Conservation (phyloP, 2,888 invertebrate genomes). For the Hoplodrina blanda region DNA sequence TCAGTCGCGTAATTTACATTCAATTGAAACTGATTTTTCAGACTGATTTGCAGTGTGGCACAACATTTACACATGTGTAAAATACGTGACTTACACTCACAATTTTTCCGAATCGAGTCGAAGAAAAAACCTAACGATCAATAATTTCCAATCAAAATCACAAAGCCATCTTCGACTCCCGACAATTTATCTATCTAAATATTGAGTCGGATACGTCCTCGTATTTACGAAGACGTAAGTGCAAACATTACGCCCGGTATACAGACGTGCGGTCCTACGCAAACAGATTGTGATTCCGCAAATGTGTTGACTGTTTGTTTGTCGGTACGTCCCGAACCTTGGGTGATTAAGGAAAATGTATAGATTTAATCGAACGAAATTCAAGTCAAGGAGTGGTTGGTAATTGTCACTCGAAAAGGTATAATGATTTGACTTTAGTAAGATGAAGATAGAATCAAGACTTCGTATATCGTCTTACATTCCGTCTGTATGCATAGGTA, state of each 20-base stretch:
- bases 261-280: conserved; percentile 38
- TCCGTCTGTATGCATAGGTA: too few species aligned
- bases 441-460: background rate
- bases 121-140: too few species aligned
- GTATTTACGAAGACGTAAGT: conserved; percentile 18
- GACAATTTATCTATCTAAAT: conserved; percentile 34
- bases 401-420: background rate
- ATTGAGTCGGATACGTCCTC: conserved; percentile 31
- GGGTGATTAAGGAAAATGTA: conserved; percentile 25
- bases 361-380: conserved; percentile 17
- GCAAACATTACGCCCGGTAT: conserved; percentile 14
- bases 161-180: conserved; percentile 11
- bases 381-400: background rate
- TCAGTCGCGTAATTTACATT: too few species aligned
- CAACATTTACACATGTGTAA: too few species aligned
- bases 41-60: too few species aligned
- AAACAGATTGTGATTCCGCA: conserved; percentile 45
- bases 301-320: conserved; percentile 47
- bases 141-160: conserved; percentile 23
- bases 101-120: too few species aligned
- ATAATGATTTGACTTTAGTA: background rate
- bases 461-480: too few species aligned
- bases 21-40: too few species aligned
- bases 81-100: too few species aligned
- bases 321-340: background rate